Evolutionary conservation across 2,888 invertebrate species (phyloP).

Genomic region (Craniophora ligustri): DNA sequence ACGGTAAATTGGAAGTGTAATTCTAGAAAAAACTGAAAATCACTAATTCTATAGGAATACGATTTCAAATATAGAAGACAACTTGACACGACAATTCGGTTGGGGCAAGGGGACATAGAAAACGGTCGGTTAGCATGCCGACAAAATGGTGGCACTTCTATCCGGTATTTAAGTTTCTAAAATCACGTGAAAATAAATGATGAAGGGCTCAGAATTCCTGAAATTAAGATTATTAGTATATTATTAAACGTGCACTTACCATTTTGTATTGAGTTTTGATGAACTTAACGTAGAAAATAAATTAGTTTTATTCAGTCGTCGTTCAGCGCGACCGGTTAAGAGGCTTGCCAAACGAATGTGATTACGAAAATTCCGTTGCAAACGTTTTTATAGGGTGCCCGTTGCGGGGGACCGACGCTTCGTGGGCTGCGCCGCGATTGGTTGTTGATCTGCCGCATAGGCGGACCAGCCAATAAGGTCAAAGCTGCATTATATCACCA

Average conservation of each 20-base stretch:
- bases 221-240: conserved; percentile 26
- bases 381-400: conserved; percentile 88
- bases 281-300: conserved; percentile 83
- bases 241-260: conserved; percentile 74
- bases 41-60: conserved; percentile 23
- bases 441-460: conserved; percentile 80
- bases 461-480: conserved; percentile 81
- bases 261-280: conserved; percentile 84
- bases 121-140: conserved; percentile 61
- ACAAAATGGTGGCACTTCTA: conserved; percentile 83
- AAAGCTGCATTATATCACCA: conserved; percentile 83
- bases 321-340: conserved; percentile 91
- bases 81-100: conserved; percentile 8
- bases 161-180: conserved; percentile 62
- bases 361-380: conserved; percentile 78
- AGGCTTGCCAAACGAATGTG: conserved; percentile 91
- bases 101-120: conserved; percentile 28
- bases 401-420: conserved; percentile 87
- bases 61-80: conserved; percentile 15
- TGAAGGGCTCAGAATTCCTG: conserved; percentile 11
- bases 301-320: conserved; percentile 83
- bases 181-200: conserved; percentile 35
- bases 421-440: conserved; percentile 79
- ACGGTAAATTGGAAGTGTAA: conserved; percentile 37
- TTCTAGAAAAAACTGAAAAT: conserved; percentile 27